These are phyloP conservation scores for Neoascia interrupta DNA, from an alignment of 2,888 invertebrate species.

Conservation along the genomic window DNA sequence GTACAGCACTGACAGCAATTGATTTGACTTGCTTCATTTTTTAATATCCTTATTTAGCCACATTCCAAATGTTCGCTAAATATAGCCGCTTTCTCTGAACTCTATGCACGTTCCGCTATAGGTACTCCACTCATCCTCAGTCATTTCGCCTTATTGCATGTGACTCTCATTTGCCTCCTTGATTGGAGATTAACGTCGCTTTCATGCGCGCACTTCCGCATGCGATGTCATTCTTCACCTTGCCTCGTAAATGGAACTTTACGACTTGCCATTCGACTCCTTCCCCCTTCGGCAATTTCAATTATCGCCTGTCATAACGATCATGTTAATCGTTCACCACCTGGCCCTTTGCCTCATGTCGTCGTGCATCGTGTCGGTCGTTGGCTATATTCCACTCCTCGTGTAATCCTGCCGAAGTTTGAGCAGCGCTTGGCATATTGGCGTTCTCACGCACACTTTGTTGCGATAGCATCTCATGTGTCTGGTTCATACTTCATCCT, in stretches of 20 bases:
- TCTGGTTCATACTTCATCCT: neutral
- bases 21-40: too few relatives aligned
- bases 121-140: neutral
- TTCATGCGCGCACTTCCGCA: conserved; percentile 54
- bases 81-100: neutral
- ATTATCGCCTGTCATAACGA: conserved; percentile 67
- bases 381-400: neutral
- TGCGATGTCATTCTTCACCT: conserved; percentile 39
- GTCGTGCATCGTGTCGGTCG: neutral
- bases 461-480: conserved; percentile 19
- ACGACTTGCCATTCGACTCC: conserved; percentile 35
- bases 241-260: conserved; percentile 24
- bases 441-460: conserved; percentile 15
- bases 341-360: neutral
- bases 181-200: conserved; percentile 58
- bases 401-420: neutral
- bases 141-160: conserved; percentile 38
- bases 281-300: conserved; percentile 48
- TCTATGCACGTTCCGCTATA: too few relatives aligned
- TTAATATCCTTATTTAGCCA: too few relatives aligned
- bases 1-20: too few relatives aligned
- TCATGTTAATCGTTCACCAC: conserved; percentile 53
- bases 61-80: neutral
- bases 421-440: conserved; percentile 11
- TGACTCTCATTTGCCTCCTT: conserved; percentile 52